These are phyloP conservation scores for Sciaenops ocellatus DNA, from an alignment of 2,797 vertebrate species.

Conservation along the genomic window DNA sequence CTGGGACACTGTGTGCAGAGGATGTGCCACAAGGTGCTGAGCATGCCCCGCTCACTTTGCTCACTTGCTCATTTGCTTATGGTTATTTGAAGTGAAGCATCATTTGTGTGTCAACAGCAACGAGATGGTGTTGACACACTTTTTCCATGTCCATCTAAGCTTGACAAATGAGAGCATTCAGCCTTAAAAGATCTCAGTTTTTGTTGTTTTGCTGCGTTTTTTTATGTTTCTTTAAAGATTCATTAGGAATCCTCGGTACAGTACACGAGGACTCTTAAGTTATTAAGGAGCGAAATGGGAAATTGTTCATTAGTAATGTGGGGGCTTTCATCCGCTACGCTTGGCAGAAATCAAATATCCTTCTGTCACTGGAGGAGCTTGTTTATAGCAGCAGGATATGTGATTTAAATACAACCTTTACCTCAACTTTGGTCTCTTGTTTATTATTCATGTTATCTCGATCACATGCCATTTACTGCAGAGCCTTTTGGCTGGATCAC, in stretches of 20 bases:
- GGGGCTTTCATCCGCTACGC: slow-evolving; percentile 33
- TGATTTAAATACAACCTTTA: slow-evolving; percentile 64
- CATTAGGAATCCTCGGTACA: slow-evolving; percentile 63
- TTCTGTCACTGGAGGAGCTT: slow-evolving; percentile 29
- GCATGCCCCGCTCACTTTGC: slow-evolving; percentile 25
- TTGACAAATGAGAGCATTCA: slow-evolving; percentile 70
- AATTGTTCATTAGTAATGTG: slow-evolving; percentile 75
- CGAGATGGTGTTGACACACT: slow-evolving; percentile 55
- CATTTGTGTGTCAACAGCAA: slow-evolving; percentile 57
- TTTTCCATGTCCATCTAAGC: slow-evolving; percentile 56
- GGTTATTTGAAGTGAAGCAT: slow-evolving; percentile 64
- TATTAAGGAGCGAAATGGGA: slow-evolving; percentile 70
- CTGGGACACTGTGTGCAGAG: slow-evolving; percentile 73
- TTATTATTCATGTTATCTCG: slow-evolving; percentile 70
- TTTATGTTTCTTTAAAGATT: slow-evolving; percentile 59
- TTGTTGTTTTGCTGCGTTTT: slow-evolving; percentile 55
- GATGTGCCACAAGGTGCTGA: slow-evolving; percentile 71
- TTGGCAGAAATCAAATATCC: slow-evolving; percentile 42
- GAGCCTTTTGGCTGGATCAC: slow-evolving; percentile 57
- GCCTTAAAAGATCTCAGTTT: slow-evolving; percentile 54
- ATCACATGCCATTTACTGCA: slow-evolving; percentile 63
- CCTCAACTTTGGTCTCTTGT: slow-evolving; percentile 60
- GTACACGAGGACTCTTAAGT: slow-evolving; percentile 61
- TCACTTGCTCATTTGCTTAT: slow-evolving; percentile 43
- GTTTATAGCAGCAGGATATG: slow-evolving; percentile 42